Percentiles rank a stretch among this genome's conserved stretches.
Evolutionary conservation across 2,797 vertebrate species (phyloP).

Genomic region (Artibeus lituratus): DNA sequence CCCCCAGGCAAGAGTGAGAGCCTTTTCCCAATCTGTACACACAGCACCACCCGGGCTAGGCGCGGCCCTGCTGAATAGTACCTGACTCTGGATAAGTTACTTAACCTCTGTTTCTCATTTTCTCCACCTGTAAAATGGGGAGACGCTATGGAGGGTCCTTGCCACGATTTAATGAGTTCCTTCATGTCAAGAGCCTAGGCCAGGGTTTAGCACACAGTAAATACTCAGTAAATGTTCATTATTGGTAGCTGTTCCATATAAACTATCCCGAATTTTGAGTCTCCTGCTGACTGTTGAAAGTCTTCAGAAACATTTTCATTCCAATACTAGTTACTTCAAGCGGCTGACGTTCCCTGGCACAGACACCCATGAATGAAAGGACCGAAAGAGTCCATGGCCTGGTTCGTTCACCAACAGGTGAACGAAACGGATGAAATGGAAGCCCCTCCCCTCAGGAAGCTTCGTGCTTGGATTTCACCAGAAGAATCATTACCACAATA

Average conservation of each 20-base stretch:
- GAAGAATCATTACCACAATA: background rate
- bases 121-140: background rate
- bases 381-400: background rate
- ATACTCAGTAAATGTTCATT: background rate
- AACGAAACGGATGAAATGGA: background rate
- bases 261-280: background rate
- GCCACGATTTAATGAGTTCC: background rate
- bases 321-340: background rate
- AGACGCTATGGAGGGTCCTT: background rate
- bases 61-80: accelerated
- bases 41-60: background rate
- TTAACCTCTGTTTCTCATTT: background rate
- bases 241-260: background rate
- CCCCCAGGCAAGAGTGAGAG: background rate
- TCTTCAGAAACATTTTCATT: background rate
- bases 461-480: background rate
- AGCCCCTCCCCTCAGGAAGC: background rate
- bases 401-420: background rate
- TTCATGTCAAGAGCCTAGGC: background rate
- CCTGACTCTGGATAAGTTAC: background rate
- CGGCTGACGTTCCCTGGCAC: background rate
- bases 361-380: background rate
- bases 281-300: background rate
- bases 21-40: background rate
- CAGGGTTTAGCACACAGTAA: background rate